Percentiles rank a stretch among this genome's conserved stretches.
Evolutionary conservation across 1,140 invertebrate species (phyloP).

Genomic region (Mercenaria mercenaria): DNA sequence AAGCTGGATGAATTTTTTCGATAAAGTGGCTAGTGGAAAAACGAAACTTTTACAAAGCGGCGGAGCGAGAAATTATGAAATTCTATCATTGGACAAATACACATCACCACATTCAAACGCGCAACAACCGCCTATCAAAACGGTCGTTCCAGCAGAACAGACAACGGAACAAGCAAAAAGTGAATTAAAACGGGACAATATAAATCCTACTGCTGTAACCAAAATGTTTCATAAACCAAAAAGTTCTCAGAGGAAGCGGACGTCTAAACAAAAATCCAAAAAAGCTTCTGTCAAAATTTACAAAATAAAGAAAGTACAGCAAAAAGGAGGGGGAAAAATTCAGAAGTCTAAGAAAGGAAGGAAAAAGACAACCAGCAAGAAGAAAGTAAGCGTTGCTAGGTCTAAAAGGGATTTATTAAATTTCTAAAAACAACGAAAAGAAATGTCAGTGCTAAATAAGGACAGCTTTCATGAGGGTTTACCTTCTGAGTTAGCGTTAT

Average conservation of each 20-base stretch:
- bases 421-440: neutral
- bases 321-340: neutral
- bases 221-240: constrained; percentile 26
- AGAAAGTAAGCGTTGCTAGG: too few species aligned
- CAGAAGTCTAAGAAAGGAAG: neutral
- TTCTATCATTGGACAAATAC: neutral
- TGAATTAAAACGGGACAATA: constrained; percentile 37
- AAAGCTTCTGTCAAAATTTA: neutral
- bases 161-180: neutral
- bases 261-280: neutral
- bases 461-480: constrained; percentile 20
- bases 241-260: neutral
- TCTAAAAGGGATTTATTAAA: constrained; percentile 25
- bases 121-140: neutral
- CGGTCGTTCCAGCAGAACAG: constrained; percentile 6
- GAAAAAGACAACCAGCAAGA: neutral
- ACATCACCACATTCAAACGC: neutral
- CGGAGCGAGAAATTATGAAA: neutral
- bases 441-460: constrained; percentile 48
- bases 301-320: neutral
- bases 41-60: neutral
- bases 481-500: constrained; percentile 13
- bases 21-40: constrained; percentile 16
- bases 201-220: constrained; percentile 32
- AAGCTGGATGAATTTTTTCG: constrained; percentile 49